Evolutionary conservation across 2,797 vertebrate genomes (phyloP), one percentile per base, ranked within the genome.

Genomic region (Eleutherodactylus coqui): DNA sequence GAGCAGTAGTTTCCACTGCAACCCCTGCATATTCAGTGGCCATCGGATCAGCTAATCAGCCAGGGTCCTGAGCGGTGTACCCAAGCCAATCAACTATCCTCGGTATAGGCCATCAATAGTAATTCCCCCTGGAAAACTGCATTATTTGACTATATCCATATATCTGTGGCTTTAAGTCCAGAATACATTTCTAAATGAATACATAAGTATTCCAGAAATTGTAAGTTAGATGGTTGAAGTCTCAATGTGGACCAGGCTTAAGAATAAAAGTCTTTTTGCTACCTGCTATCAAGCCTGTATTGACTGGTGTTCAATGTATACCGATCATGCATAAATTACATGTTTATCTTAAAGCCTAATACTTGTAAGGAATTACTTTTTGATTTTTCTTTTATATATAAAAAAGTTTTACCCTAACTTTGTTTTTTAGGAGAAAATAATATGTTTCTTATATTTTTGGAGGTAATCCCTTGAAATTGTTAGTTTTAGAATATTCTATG

Each of bases 381-480:
- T 27, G 21, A 11, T 14, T 73, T 73, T 45, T 3, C n/a, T 10
- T 43, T 9, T 72, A 43, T 16, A 14, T 45, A 2, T 73, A 45
- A 41, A 41, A 10, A 41, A 7, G 45, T 45, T 14, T 45, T 45
- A n/a, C n/a, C 34, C n/a, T 10, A 38, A 38, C 41, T 4, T 14
- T 45, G 27, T 9, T 73, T 27, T 73, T 70, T 73, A 5, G 67
- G 13, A 34, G 60, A 43, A 73, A 45, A 70, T 21, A 41, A 73
- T 73, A 73, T 73, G 43, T 73, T 43, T 73, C n/a, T 73, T 45
- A 45, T 5, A 45, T 43, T 73, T 45, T 73, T 73, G 70, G 41
- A 41, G 11, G 24, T 73, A 45, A 27, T 27, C 0, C 2, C 24
- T 17, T 45, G 4, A 73, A 4, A 24, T n/a, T 43, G 17, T 64